These are phyloP conservation scores for Coregonus clupeaformis DNA, from an alignment of 2,113 vertebrate genomes.

Conservation along the genomic window DNA sequence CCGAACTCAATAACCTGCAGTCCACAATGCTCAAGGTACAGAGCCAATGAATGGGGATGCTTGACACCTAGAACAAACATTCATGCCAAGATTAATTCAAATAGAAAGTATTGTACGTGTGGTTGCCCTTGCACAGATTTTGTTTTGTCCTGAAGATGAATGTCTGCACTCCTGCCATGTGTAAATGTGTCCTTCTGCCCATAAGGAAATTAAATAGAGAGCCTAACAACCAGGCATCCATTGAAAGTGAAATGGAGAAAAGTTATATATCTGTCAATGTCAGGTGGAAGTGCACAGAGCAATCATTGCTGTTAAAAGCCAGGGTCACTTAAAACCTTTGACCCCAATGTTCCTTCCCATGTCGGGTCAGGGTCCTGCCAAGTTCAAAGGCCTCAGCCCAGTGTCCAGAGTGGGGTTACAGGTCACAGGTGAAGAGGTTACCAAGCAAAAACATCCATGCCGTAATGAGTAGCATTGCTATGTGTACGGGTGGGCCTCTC, in stretches of 20 bases:
- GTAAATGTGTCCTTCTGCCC: conserved; percentile 3
- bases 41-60: not conserved
- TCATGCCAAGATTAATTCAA: not conserved
- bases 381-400: conserved; percentile 43
- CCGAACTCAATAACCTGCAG: too few relatives aligned
- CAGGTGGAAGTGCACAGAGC: conserved; percentile 22
- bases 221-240: not conserved
- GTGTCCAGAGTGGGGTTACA: conserved; percentile 20
- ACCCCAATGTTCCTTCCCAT: conserved; percentile 41
- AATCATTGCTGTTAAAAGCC: conserved; percentile 54
- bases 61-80: not conserved
- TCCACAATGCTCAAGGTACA: not conserved
- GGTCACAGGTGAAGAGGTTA: conserved; percentile 17
- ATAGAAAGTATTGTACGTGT: not conserved
- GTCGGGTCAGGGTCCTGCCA: conserved; percentile 47
- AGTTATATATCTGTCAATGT: conserved; percentile 38
- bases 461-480: too few relatives aligned
- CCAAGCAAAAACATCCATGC: not conserved
- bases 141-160: conserved; percentile 7
- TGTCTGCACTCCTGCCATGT: conserved; percentile 3
- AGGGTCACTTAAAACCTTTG: conserved; percentile 34
- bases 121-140: not conserved
- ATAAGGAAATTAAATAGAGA: conserved; percentile 22
- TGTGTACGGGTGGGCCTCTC: conserved; percentile 32
- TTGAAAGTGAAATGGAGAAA: conserved; percentile 2